These are phyloP conservation scores for Cossypha polioptera DNA, from an alignment of 2,797 vertebrate genomes.

Conservation along the genomic window DNA sequence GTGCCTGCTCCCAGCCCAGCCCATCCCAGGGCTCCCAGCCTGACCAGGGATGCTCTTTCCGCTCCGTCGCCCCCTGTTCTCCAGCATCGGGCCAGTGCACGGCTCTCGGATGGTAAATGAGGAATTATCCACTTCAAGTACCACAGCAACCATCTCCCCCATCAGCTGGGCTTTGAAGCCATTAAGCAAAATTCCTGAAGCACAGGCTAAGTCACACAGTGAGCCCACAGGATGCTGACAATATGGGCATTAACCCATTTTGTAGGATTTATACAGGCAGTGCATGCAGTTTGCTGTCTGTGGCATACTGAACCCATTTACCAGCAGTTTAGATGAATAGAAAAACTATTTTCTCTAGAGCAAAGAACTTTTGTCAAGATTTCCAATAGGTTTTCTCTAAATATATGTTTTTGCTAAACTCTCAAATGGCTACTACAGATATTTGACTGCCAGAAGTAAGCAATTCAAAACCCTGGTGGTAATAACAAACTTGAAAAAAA, in stretches of 20 bases:
- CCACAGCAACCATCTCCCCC: neutral
- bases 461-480: neutral
- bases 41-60: neutral
- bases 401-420: neutral
- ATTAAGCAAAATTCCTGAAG: neutral
- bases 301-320: neutral
- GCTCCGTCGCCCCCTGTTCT: neutral
- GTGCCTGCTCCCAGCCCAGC: rapidly evolving
- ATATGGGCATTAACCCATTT: neutral
- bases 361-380: neutral
- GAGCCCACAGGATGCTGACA: neutral
- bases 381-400: neutral
- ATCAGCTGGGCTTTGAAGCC: neutral
- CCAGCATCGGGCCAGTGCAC: rapidly evolving
- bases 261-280: neutral
- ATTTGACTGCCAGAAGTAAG: neutral
- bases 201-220: rapidly evolving
- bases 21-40: rapidly evolving
- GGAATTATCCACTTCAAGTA: neutral
- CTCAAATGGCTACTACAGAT: neutral
- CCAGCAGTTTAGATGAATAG: neutral
- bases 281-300: neutral
- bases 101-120: neutral
- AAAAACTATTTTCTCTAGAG: neutral
- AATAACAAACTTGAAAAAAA: neutral